These are phyloP conservation scores for Coregonus clupeaformis DNA, from an alignment of 2,113 vertebrate species.

Conservation along the genomic window DNA sequence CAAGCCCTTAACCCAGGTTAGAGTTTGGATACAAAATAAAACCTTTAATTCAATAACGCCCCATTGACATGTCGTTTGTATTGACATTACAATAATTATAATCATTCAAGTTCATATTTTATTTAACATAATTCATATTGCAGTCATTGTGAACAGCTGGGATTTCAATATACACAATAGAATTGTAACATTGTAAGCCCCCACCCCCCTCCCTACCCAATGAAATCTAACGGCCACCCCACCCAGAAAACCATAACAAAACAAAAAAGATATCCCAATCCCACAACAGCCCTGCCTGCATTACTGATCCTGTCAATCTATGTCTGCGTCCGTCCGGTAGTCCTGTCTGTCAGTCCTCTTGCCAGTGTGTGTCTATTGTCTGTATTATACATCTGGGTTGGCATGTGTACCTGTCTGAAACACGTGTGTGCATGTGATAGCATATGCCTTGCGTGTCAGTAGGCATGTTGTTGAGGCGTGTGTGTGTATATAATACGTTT, in stretches of 20 bases:
- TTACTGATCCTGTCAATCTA: constrained; percentile 20
- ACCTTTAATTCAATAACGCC: not conserved
- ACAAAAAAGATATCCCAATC: constrained; percentile 36
- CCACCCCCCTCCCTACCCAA: constrained; percentile 34
- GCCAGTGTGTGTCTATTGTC: constrained; percentile 15
- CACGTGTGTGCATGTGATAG: constrained; percentile 3
- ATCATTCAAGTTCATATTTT: constrained; percentile 76
- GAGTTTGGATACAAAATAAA: not conserved
- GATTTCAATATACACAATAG: constrained; percentile 77
- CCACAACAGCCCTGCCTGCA: constrained; percentile 30
- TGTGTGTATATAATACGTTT: not conserved
- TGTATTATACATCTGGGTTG: constrained; percentile 8
- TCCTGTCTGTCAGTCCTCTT: constrained; percentile 5
- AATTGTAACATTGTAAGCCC: constrained; percentile 64
- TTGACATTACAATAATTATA: constrained; percentile 37
- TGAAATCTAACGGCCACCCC: constrained; percentile 12
- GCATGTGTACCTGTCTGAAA: constrained; percentile 5
- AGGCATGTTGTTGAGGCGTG: not conserved
- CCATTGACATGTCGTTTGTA: not conserved
- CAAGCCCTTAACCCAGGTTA: too few relatives aligned
- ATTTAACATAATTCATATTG: constrained; percentile 80
- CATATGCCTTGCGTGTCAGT: not conserved
- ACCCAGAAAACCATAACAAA: constrained; percentile 36
- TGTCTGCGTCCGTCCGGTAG: constrained; percentile 1
- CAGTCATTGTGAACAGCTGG: constrained; percentile 77